Evolutionary conservation across 2,113 vertebrate species (phyloP), one percentile per base, ranked within the genome.

Genomic region (Platysternon megacephalum): DNA sequence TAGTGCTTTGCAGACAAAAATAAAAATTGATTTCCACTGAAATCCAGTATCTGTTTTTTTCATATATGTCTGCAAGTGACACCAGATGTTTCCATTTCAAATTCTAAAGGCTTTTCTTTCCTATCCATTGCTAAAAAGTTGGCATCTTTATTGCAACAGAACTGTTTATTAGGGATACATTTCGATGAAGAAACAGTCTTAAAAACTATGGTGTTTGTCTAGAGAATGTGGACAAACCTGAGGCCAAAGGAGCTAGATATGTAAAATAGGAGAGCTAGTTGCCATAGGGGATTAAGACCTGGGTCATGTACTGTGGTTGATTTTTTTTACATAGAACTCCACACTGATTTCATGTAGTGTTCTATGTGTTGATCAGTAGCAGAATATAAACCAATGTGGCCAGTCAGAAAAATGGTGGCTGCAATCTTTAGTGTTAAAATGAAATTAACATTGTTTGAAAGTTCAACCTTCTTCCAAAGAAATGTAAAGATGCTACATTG

Each of bases 41-140:
- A 58, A 94, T 51, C 80, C 78, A 89, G 87, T 93, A 89, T 94
- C 91, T 94, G 89, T 48, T 90, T 78, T 86, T 94, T 44, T 86
- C 81, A 51, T 94, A n/a, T 6, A 3, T 53, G 51, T 84, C 82
- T 2, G 2, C 95, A 95, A 96, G 58, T 5, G 29, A 92, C 94
- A 76, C 87, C 93, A 94, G 84, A 95, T 97, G 93, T 95, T 97
- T 81, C 90, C 95, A 89, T 96, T 96, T 61, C 22, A 7, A 85
- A 79, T 82, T 39, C 49, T 87, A 56, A 51, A 29, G 55, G 65
- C 56, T 88, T 87, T 53, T 90, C 92, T 93, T 26, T 91, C 95
- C 58, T 72, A 68, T 68, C 65, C n/a, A 0, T 49, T 8, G 82
- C 90, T 93, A 80, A 78, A 90, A 96, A 93, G 86, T 84, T 95